Percentiles rank a stretch among this genome's conserved stretches.
Evolutionary conservation across 2,888 invertebrate genomes (phyloP).

Genomic region (Ectemnius continuus): DNA sequence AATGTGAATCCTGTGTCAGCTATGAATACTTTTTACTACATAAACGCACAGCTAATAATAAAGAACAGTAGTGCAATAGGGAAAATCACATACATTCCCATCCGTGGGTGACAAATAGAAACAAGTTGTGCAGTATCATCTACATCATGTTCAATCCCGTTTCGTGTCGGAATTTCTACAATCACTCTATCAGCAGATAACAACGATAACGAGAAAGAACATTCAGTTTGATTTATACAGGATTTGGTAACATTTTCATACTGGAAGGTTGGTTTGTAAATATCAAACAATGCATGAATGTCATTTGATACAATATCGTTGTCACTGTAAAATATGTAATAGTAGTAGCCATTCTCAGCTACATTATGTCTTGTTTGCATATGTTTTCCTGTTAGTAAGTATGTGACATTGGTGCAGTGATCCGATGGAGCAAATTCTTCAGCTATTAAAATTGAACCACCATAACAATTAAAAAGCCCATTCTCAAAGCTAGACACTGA

Average conservation of each 20-base stretch:
- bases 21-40: constrained; percentile 77
- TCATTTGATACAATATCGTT: constrained; percentile 89
- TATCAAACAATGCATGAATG: constrained; percentile 90
- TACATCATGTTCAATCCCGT: constrained; percentile 88
- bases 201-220: constrained; percentile 86
- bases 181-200: constrained; percentile 89
- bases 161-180: constrained; percentile 90
- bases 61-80: constrained; percentile 87
- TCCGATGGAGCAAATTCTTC: constrained; percentile 85
- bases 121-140: constrained; percentile 86
- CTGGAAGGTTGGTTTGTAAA: constrained; percentile 90
- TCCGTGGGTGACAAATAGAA: constrained; percentile 89
- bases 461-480: constrained; percentile 86
- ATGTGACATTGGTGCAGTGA: constrained; percentile 84
- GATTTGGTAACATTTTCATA: constrained; percentile 85
- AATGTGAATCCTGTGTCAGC: too few relatives aligned
- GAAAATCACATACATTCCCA: constrained; percentile 88
- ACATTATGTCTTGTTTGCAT: constrained; percentile 86
- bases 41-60: constrained; percentile 89
- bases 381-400: constrained; percentile 84
- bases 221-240: constrained; percentile 88
- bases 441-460: constrained; percentile 86
- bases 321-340: constrained; percentile 93
- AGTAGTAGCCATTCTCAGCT: constrained; percentile 89
- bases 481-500: constrained; percentile 92